Base-by-base conservation (phyloP, 2,113 vertebrate genomes). In the Bufo gargarizans region DNA sequence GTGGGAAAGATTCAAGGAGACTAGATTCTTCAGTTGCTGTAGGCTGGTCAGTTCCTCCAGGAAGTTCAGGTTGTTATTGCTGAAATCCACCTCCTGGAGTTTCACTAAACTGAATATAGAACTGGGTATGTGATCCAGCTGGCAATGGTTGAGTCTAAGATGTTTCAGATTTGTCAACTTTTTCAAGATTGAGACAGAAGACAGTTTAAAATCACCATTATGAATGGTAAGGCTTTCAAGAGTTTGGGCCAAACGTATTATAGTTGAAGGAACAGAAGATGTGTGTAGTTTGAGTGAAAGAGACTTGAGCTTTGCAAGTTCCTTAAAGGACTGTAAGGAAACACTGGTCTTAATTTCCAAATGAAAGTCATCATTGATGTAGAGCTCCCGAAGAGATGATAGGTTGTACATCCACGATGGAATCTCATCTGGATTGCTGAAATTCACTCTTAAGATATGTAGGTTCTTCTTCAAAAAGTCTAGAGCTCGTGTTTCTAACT, bases 321-420 rank as follows among this genome's bases (percentile, higher is more conserved):
- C 93, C 0, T 94, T 91, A 7, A 96, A 91, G 88, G 93, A 94
- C 8, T 93, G 91, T 77, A 95, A 82, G 0, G 90, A 90, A 92
- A 95, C 90, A 92, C 94, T 95, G 86, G 92, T 90, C 4, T 92
- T 91, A 0, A 91, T 89, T 0, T 95, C 95, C 9, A 86, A 90
- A 69, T 91, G 87, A 53, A 96, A 86, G 13, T 90, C 89, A 1
- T 94, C 95, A 0, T 79, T 92, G 11, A 96, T 92, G 89, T 95
- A 94, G 14, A 96, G 94, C 88, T 95, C 93, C 16, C 91, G 92
- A 9, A 96, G 90, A 85, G 91, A 89, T 9, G 91, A 92, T 1
- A 96, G 94, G 6, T 93, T 93, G 76, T 94, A 90, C 11, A 94
- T 90, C 95, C 95, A 96, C 76, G 58, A 80, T 2, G 95, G 95